Evolutionary conservation across 2,888 invertebrate genomes (phyloP), one percentile per base, ranked within the genome.

Genomic region (Hemithea aestivaria): DNA sequence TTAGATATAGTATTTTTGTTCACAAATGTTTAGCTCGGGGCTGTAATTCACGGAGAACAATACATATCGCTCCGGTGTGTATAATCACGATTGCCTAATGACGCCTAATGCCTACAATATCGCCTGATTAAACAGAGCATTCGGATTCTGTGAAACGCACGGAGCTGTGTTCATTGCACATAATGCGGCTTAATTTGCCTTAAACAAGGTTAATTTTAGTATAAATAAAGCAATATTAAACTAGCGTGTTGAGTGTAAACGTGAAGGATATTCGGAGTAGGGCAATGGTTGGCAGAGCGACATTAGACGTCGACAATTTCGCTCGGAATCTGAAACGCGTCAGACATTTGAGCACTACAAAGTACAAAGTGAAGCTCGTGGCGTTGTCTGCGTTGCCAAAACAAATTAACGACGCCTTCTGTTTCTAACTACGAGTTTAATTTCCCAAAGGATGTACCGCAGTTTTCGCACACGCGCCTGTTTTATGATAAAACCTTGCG

Each of bases 371-470:
- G 48, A 9, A 56, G 50, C 57, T 53, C 44, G 37, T 37, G 42
- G 35, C 56, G 48, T 40, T 46, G 58, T 51, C 57, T 56, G 58
- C 59, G 56, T 58, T 57, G 73, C 69, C 75, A 72, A 71, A 77
- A 77, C 77, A 73, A 75, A 81, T 83, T 81, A 82, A 73, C 66
- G 66, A 64, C 73, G 65, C 64, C 63, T 36, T 66, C 70, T 51
- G 58, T 58, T 16, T 5, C 55, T 57, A 54, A 57, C 66, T 54
- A 57, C 58, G 66, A 73, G 75, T 81, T 81, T 78, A 79, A 84
- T 84, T 84, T 84, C 84, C 84, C 84, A 73, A 53, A 62, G 80
- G 82, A 66, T 64, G 62, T 54, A 51, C 60, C 64, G 56, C 70
- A 66, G 65, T 71, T 68, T 67, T 68, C 61, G 63, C 58, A 54